Evolutionary conservation across 23 tunicate species (phyloP).

Genomic region (Ascidia mentula): DNA sequence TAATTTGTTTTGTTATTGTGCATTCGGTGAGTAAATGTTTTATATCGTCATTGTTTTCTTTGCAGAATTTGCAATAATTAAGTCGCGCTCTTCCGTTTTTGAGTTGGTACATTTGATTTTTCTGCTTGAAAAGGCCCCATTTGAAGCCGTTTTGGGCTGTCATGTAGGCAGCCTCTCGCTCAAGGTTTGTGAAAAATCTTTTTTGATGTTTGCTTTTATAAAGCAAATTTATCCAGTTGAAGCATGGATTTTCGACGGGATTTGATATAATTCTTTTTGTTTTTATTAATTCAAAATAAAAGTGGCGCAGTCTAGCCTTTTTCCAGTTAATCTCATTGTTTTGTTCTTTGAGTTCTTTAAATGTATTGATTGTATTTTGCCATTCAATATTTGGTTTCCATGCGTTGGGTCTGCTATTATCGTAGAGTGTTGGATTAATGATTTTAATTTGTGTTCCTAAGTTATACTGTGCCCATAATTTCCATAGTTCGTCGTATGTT

Average conservation of each 20-base stretch:
- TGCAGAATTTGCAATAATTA: slow-evolving; percentile 1
- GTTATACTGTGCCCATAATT: background rate
- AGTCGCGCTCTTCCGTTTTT: background rate
- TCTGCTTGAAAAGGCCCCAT: background rate
- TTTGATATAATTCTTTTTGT: too few relatives aligned
- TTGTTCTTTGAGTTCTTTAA: background rate
- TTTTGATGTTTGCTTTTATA: too few relatives aligned
- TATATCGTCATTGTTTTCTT: background rate
- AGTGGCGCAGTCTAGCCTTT: background rate
- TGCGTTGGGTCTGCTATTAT: background rate
- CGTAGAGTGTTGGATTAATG: background rate
- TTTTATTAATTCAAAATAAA: background rate
- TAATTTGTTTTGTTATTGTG: background rate
- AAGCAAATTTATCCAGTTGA: too few relatives aligned
- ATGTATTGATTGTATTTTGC: background rate
- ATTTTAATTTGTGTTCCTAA: slow-evolving; percentile 3
- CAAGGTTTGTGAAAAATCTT: too few relatives aligned
- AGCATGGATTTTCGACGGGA: too few relatives aligned
- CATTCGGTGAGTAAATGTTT: background rate
- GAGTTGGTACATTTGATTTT: background rate
- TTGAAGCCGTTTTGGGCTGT: background rate
- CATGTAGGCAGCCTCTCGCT: background rate
- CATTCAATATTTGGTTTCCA: background rate
- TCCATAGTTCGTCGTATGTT: background rate
- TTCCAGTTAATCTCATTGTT: background rate